Conservation (phyloP, 2,797 vertebrate species). For the Hypotaenidia philippensis region DNA sequence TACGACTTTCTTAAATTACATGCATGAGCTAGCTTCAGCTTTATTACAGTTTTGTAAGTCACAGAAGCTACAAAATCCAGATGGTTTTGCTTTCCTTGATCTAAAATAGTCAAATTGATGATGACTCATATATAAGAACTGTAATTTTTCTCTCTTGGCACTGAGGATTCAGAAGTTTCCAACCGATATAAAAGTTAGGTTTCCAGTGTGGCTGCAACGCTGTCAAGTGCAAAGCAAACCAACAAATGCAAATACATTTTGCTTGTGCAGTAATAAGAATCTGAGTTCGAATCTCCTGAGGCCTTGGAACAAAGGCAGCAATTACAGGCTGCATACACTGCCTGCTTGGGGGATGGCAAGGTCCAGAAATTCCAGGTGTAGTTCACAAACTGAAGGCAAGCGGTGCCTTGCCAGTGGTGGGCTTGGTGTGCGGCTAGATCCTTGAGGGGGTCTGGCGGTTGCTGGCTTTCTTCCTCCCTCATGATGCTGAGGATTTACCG, state of each 20-base stretch:
- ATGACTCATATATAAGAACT: not conserved
- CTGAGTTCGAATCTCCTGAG: not conserved
- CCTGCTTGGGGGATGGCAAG: not conserved
- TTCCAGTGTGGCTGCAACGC: constrained; percentile 17
- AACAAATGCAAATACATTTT: not conserved
- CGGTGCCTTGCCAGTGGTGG: not conserved
- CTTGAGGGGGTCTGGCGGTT: fast-evolving
- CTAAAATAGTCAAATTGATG: not conserved
- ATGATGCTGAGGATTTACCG: not conserved
- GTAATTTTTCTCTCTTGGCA: constrained; percentile 20
- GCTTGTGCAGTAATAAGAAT: not conserved
- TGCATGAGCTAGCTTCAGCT: not conserved
- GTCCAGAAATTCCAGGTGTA: not conserved
- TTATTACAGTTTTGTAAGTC: not conserved
- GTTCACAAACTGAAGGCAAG: not conserved
- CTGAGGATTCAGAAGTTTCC: not conserved
- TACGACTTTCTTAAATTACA: not conserved
- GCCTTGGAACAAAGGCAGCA: not conserved
- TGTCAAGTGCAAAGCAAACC: not conserved
- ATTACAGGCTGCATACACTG: not conserved
- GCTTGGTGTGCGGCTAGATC: not conserved
- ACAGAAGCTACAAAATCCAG: constrained; percentile 8
- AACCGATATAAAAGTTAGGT: not conserved
- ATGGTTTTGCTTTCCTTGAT: constrained; percentile 23
- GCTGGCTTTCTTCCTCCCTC: not conserved